These are phyloP conservation scores for Puffinus mauretanicus DNA, from an alignment of 2,113 vertebrate species.

Conservation along the genomic window DNA sequence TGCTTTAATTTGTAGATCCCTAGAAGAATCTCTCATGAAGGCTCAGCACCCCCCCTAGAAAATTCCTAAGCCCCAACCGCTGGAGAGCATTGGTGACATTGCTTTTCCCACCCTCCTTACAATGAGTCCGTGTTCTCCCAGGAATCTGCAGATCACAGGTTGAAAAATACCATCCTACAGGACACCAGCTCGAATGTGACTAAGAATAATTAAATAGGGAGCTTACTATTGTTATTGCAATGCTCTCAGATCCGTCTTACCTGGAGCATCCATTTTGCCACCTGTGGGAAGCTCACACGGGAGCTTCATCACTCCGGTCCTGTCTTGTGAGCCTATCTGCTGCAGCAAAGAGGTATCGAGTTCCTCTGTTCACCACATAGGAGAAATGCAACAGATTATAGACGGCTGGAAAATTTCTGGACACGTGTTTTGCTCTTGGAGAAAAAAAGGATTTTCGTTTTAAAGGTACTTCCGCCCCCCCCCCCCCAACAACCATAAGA, in stretches of 20 bases:
- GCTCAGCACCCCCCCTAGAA: neutral
- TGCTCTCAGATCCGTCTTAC: neutral
- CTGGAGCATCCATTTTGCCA: neutral
- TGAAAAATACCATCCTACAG: neutral
- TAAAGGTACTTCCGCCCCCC: neutral
- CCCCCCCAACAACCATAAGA: neutral
- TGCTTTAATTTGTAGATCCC: slow-evolving; percentile 46
- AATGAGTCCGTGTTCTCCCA: neutral
- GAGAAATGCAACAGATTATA: neutral
- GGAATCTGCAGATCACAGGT: neutral
- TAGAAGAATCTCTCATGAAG: neutral
- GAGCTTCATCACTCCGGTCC: neutral
- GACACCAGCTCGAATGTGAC: neutral
- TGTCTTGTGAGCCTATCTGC: neutral
- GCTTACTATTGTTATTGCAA: neutral
- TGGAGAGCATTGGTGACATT: neutral
- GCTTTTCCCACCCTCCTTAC: neutral
- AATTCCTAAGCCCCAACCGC: neutral
- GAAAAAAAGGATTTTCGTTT: neutral
- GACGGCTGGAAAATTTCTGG: neutral
- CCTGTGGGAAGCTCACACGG: neutral
- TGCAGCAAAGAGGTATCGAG: neutral
- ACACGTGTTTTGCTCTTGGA: neutral
- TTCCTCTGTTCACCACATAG: neutral
- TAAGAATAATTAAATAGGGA: neutral